These are phyloP conservation scores for Brienomyrus brachyistius DNA, from an alignment of 2,113 vertebrate genomes.

Conservation along the genomic window DNA sequence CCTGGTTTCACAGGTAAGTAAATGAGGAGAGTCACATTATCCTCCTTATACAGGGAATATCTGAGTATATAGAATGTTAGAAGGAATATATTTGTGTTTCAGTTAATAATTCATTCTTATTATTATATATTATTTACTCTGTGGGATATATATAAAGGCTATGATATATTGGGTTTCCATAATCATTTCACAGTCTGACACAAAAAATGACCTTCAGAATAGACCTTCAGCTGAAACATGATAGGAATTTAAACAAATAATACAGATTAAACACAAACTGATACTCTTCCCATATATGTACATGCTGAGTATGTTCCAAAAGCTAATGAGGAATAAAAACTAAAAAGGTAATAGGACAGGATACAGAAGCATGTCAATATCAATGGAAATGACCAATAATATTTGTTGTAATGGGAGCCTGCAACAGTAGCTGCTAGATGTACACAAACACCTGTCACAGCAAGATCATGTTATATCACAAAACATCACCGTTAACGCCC, in stretches of 20 bases:
- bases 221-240: neutral
- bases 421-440: neutral
- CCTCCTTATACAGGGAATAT: neutral
- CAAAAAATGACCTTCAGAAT: neutral
- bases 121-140: neutral
- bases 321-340: neutral
- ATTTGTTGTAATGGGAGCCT: neutral
- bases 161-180: neutral
- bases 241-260: neutral
- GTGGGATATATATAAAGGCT: neutral
- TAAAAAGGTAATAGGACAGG: neutral
- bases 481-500: neutral
- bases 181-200: conserved; percentile 4
- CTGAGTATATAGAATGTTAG: neutral
- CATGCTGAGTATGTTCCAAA: neutral
- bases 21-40: neutral
- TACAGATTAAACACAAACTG: neutral
- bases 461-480: neutral
- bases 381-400: neutral
- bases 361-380: neutral
- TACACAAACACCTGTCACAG: neutral
- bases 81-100: neutral
- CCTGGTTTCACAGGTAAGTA: neutral
- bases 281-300: neutral
- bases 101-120: neutral